Evolutionary conservation across 2,888 invertebrate genomes (phyloP), one percentile per base, ranked within the genome.

Genomic region (Nymphalis c-album): DNA sequence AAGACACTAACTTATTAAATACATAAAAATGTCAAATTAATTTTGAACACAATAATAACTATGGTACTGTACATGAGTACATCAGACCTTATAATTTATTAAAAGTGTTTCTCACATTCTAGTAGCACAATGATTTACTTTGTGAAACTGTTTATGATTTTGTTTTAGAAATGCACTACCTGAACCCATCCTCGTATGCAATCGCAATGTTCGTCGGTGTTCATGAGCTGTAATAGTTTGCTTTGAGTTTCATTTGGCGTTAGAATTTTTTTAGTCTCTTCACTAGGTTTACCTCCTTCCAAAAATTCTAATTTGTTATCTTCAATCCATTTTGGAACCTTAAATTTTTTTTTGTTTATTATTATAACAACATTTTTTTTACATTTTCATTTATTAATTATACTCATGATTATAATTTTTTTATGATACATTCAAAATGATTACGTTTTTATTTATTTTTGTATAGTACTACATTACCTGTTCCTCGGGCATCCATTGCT

Each of bases 171-270:
- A 40, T 40, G 3, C 40, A 40, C 16, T 76, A 91, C 91, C 85
- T 89, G 83, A 16, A 93, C 86, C 92, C 93, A 92, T 61, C 87
- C 88, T 46, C 86, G 87, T 74, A 93, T 85, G 71, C 88, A 89
- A 17, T 92, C 92, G 67, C 84, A 86, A 70, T 77, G 84, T 69
- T 91, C 87, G 60, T 90, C 89, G 17, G 84, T 73, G 74, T 88
- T 86, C 90, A 93, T 88, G 10, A 92, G 79, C 73, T 90, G 85
- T 35, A 91, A 78, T 73, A 93, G 76, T 79, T 87, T 90, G 64
- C 75, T 80, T 74, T 86, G 88, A 17, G 88, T 85, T 75, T 89
- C 87, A 31, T 79, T 77, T 26, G 91, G 92, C 2, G 85, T 80
- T 50, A 90, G 75, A 68, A 80, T 80, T 64, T 85, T 85, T 65